A percentile compares a stretch with the other conserved stretches of the same genome.
phyloP scores from a whole-genome alignment of 2,113 vertebrate genomes.

The Spilogale gracilis region DNA sequence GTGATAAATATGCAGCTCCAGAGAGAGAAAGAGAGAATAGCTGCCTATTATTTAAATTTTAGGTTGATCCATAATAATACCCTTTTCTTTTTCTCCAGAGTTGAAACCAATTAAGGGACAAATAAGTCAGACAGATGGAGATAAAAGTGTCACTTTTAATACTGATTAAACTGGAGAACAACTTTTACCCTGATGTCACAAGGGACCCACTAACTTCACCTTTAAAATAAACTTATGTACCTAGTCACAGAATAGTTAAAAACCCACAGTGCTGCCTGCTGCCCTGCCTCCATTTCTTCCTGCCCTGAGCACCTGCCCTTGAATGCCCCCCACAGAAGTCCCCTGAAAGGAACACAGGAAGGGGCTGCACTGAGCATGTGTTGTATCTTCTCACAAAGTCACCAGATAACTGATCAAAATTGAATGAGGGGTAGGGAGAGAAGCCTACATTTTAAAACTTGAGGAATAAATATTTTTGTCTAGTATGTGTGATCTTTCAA shows the following conservation, averaged over 20 bases:
- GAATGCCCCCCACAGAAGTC: neutral
- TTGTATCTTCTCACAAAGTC: neutral
- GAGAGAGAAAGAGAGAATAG: neutral
- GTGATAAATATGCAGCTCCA: neutral
- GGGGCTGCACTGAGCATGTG: too few species aligned
- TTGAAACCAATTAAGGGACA: neutral
- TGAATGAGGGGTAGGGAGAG: neutral
- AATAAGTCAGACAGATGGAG: neutral
- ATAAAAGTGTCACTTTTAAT: slow-evolving; percentile 5
- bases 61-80: neutral
- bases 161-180: neutral
- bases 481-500: neutral
- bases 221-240: neutral
- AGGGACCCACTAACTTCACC: neutral
- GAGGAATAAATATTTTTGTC: neutral
- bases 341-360: neutral
- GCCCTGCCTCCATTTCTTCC: neutral
- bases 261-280: neutral
- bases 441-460: neutral
- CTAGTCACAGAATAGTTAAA: neutral
- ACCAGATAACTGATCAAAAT: neutral
- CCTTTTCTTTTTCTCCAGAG: neutral
- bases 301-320: neutral
- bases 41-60: slow-evolving; percentile 26
- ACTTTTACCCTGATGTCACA: neutral